A percentile compares a stretch with the other conserved stretches of the same genome.
Evolutionary conservation across 1,140 invertebrate genomes (phyloP).

Genomic region (Bombus huntii): DNA sequence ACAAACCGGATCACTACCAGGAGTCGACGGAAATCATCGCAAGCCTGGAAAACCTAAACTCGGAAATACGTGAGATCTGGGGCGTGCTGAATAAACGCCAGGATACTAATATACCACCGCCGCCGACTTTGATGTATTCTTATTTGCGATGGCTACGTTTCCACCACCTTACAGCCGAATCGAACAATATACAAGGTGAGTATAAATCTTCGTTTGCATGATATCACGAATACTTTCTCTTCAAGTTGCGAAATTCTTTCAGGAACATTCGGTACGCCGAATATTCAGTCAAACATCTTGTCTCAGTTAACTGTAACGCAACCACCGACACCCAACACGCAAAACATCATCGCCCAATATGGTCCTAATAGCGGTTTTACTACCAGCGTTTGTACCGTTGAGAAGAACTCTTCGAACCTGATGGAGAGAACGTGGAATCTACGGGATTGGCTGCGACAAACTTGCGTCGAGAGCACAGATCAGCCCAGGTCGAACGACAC

Average conservation of each 20-base stretch:
- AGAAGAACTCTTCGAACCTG: slow-evolving; percentile 82
- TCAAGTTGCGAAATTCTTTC: slow-evolving; percentile 20
- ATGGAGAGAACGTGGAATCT: slow-evolving; percentile 86
- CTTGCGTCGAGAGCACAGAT: slow-evolving; percentile 80
- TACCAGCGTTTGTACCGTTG: slow-evolving; percentile 79
- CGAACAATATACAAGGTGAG: slow-evolving; percentile 74
- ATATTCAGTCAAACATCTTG: slow-evolving; percentile 80
- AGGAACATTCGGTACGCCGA: slow-evolving; percentile 78
- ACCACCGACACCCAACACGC: slow-evolving; percentile 75
- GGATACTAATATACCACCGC: slow-evolving; percentile 83
- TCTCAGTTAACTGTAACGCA: slow-evolving; percentile 77
- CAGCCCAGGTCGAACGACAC: slow-evolving; percentile 79
- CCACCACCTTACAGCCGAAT: slow-evolving; percentile 74
- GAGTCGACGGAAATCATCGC: slow-evolving; percentile 88
- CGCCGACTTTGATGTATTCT: slow-evolving; percentile 84
- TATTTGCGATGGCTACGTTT: slow-evolving; percentile 85
- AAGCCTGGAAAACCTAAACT: slow-evolving; percentile 87
- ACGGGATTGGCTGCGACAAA: slow-evolving; percentile 86
- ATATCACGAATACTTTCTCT: background rate
- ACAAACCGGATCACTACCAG: slow-evolving; percentile 82
- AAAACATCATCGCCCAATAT: slow-evolving; percentile 82
- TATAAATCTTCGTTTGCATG: background rate
- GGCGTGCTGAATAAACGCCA: slow-evolving; percentile 86
- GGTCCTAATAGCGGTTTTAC: slow-evolving; percentile 79
- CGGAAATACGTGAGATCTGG: slow-evolving; percentile 88